phyloP scores from a whole-genome alignment of 2,888 invertebrate species.

The Tiliacea citrago region DNA sequence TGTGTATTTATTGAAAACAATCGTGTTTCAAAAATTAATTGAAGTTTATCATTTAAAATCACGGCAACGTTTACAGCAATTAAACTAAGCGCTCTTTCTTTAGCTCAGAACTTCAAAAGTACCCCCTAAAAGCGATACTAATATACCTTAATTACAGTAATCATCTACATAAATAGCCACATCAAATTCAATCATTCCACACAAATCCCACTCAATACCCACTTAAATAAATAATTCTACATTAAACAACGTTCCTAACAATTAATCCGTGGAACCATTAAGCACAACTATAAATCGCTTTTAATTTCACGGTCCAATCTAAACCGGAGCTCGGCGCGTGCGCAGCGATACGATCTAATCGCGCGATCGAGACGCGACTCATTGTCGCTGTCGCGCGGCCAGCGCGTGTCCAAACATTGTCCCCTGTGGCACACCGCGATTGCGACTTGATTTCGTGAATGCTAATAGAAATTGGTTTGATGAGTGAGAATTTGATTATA shows the following conservation, averaged over 20 bases:
- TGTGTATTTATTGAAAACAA: background rate
- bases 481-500: conserved; percentile 45
- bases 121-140: background rate
- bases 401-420: conserved; percentile 85
- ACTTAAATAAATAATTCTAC: conserved; percentile 63
- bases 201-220: conserved; percentile 56
- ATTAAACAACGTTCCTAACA: conserved; percentile 72
- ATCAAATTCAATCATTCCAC: conserved; percentile 54
- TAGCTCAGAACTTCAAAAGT: background rate
- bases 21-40: background rate
- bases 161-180: conserved; percentile 20
- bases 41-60: background rate
- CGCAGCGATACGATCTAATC: conserved; percentile 83
- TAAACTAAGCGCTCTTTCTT: background rate
- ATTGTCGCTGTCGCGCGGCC: conserved; percentile 79
- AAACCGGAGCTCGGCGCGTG: conserved; percentile 82
- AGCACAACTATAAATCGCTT: conserved; percentile 79
- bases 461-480: conserved; percentile 52
- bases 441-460: conserved; percentile 51
- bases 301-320: conserved; percentile 81
- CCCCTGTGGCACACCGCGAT: conserved; percentile 66
- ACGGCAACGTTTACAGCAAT: background rate
- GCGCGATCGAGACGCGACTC: conserved; percentile 80
- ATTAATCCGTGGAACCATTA: conserved; percentile 76
- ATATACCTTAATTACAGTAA: conserved; percentile 7